Evolutionary conservation across 2,888 invertebrate species (phyloP), one percentile per base, ranked within the genome.

Genomic region (Dastarcus helophoroides): DNA sequence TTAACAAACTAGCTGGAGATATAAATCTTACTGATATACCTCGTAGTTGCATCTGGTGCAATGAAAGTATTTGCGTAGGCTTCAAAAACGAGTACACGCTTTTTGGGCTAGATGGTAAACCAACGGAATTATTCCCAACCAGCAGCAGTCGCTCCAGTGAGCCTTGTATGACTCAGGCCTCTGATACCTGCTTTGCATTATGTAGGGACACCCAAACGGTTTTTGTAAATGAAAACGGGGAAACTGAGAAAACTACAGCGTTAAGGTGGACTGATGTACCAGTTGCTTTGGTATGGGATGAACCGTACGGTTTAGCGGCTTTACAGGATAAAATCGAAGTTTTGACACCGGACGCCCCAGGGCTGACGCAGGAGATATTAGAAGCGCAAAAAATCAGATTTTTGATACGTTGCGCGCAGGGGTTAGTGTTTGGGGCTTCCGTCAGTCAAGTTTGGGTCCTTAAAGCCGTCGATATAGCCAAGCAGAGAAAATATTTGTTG

Each of bases 391-490:
- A 33, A 26, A 80, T 79, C 16, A 70, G 79, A 50, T 71, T 82
- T 48, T 71, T 89, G 48, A 76, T 76, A 38, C 71, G 76, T 43
- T 78, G 81, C 42, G 73, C 73, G 41, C 75, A 76, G 47, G 91
- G 91, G 1, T 68, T 79, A 41, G 72, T 93, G 35, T 93, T 86
- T 61, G 77, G 86, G 1, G 84, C 93, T 1, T 90, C 93, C 0
- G 69, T 78, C 23, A 83, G 84, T 25, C 84, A 88, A 54, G 76
- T 95, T 23, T 94, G 90, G 89, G 80, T 83, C 46, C 69, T 98
- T 31, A 78, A 76, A 41, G 71, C 82, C 1, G 76, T 83, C 4
- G 84, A 90, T 41, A 71, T 89, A 39, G 72, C 79, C 2, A 76
- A 76, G 33, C 97, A 98, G 62, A 76, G 90, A 16, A 73, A 81